Conservation (phyloP, 2,888 invertebrate genomes). For the Ophion costatus region DNA sequence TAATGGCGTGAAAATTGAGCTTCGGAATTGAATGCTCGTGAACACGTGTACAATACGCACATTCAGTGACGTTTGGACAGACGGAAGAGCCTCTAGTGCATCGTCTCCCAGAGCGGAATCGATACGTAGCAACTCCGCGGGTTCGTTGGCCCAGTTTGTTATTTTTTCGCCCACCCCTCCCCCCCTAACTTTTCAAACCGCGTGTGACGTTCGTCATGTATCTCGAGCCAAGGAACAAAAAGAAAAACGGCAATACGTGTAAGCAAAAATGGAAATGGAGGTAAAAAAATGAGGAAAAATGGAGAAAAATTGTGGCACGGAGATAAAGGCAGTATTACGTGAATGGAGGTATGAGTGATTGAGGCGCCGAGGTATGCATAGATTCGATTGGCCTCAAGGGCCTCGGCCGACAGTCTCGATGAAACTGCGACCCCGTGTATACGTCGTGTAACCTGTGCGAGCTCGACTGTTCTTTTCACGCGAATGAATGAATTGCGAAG, state of each 20-base stretch:
- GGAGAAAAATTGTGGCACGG: neutral
- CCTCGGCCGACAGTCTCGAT: neutral
- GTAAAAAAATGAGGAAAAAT: neutral
- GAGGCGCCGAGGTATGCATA: neutral
- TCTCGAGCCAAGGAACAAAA: neutral
- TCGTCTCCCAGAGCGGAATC: slow-evolving; percentile 51
- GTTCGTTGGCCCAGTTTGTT: slow-evolving; percentile 64
- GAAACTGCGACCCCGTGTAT: neutral
- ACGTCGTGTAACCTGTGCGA: neutral
- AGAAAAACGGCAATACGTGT: neutral
- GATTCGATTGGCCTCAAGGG: neutral
- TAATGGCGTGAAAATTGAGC: neutral
- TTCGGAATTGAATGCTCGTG: neutral
- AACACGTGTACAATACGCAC: neutral
- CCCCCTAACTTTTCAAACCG: neutral
- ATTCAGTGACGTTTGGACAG: neutral
- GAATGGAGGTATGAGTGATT: neutral
- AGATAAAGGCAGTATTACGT: neutral
- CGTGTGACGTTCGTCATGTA: neutral
- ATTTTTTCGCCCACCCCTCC: slow-evolving; percentile 5
- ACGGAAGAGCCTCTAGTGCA: slow-evolving; percentile 22
- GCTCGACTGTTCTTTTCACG: neutral
- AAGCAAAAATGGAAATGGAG: neutral
- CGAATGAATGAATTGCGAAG: neutral
- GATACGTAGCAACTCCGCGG: slow-evolving; percentile 50